Evolutionary conservation across 2,888 invertebrate genomes (phyloP).

Genomic region (Ochlodes sylvanus): DNA sequence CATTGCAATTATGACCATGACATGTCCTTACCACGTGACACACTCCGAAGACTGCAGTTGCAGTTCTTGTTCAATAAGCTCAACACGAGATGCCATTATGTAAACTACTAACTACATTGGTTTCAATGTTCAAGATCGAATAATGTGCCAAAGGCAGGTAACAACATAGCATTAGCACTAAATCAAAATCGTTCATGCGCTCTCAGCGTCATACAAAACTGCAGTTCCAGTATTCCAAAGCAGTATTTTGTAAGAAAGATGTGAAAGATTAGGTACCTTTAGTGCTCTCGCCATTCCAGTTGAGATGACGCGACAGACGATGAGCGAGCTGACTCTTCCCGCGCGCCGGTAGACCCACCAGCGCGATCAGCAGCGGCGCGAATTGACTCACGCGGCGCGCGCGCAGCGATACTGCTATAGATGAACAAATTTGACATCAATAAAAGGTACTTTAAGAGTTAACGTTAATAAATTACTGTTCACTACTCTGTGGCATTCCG

Average conservation of each 20-base stretch:
- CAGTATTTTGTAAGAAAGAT: background rate
- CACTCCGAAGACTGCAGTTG: no score
- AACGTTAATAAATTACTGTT: background rate
- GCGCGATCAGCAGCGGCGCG: slow-evolving; percentile 92
- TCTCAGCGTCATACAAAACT: no score
- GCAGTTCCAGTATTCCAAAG: no score
- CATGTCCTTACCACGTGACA: no score
- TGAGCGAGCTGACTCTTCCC: slow-evolving; percentile 97
- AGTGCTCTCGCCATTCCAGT: slow-evolving; percentile 95
- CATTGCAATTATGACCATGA: no score
- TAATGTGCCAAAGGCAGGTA: no score
- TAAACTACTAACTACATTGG: no score
- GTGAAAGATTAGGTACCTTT: slow-evolving; percentile 81
- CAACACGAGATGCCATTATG: no score
- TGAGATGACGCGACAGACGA: slow-evolving; percentile 93
- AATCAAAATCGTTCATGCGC: no score
- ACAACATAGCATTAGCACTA: no score
- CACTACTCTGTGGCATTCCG: background rate
- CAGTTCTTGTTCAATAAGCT: no score
- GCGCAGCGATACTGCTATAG: slow-evolving; percentile 78
- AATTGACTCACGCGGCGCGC: slow-evolving; percentile 79
- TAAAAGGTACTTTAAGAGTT: background rate
- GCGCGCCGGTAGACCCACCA: slow-evolving; percentile 96
- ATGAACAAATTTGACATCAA: background rate
- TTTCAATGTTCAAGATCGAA: no score